phyloP scores from a whole-genome alignment of 2,113 vertebrate species.

The Sebastes schlegelii region DNA sequence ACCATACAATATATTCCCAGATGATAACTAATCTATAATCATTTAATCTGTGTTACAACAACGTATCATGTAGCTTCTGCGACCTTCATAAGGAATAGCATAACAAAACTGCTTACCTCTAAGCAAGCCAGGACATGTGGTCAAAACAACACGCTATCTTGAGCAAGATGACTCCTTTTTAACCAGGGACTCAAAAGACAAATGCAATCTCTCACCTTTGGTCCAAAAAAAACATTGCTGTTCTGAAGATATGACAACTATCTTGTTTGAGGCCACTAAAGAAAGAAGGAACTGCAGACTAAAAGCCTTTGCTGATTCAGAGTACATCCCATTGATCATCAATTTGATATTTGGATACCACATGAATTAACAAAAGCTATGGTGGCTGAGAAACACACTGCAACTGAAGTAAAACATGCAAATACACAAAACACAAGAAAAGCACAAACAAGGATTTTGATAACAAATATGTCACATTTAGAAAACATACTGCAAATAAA shows the following conservation, averaged over 20 bases:
- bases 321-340: too few relatives aligned
- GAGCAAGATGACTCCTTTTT: neutral
- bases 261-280: neutral
- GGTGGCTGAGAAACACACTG: neutral
- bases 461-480: neutral
- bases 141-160: conserved; percentile 13
- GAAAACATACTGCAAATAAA: neutral
- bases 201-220: neutral
- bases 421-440: conserved; percentile 3
- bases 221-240: neutral
- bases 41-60: neutral
- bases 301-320: neutral
- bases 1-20: neutral
- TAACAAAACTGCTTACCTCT: neutral
- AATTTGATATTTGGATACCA: neutral
- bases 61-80: neutral
- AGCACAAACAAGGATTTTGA: neutral
- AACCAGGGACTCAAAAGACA: neutral
- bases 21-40: neutral
- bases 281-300: neutral
- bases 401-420: conserved; percentile 3
- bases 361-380: neutral
- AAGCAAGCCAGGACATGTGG: conserved; percentile 6
- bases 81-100: neutral
- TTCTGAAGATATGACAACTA: neutral